These are phyloP conservation scores for Diloba caeruleocephala DNA, from an alignment of 2,888 invertebrate genomes.

Conservation along the genomic window DNA sequence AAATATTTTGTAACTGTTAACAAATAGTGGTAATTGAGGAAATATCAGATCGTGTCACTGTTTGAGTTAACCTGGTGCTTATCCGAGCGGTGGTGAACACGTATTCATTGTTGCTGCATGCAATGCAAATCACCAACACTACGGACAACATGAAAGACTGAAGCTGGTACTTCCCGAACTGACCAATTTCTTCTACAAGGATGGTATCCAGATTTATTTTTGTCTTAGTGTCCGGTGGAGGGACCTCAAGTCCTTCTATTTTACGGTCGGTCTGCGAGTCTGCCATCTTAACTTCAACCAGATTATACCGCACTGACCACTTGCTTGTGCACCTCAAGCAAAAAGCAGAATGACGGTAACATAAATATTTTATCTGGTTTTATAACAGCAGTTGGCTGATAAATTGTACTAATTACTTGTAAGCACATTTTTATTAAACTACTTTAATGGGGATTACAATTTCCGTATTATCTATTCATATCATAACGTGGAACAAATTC, in stretches of 20 bases:
- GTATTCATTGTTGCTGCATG: conserved; percentile 73
- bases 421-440: no score
- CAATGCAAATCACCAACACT: conserved; percentile 67
- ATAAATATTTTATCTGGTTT: conserved; percentile 36
- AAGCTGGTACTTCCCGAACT: conserved; percentile 76
- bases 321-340: conserved; percentile 13
- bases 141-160: conserved; percentile 60
- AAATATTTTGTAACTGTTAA: neutral
- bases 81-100: conserved; percentile 80
- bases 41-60: neutral
- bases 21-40: neutral
- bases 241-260: conserved; percentile 1
- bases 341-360: conserved; percentile 15
- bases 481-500: no score
- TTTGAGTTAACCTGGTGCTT: conserved; percentile 65
- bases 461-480: no score
- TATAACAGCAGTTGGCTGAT: conserved; percentile 10
- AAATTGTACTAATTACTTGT: no score
- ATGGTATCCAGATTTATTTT: conserved; percentile 72
- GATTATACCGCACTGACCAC: conserved; percentile 1
- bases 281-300: conserved; percentile 6
- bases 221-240: neutral
- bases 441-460: no score
- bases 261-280: conserved; percentile 3
- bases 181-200: conserved; percentile 76